Evolutionary conservation across 2,797 vertebrate genomes (phyloP), one percentile per base, ranked within the genome.

Genomic region (Rhinophrynus dorsalis): DNA sequence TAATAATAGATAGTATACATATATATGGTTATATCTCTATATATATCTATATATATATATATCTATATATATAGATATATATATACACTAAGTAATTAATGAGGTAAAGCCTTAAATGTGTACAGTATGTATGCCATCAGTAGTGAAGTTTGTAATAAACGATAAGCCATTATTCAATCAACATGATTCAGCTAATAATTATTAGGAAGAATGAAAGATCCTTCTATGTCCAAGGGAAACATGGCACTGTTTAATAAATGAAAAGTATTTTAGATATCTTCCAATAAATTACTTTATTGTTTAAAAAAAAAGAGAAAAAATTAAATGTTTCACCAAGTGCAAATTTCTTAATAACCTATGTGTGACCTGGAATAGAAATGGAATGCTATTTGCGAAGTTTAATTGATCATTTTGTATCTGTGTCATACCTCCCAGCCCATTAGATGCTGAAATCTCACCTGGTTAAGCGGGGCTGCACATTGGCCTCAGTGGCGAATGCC

Each of bases 351-450:
- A 80, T 85, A 87, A 82, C 71, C 75, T 76, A 74, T 74, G 50
- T 67, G 76, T 83, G 81, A 80, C 74, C 85, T 86, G 81, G 82
- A 81, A 82, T 84, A 75, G 76, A 82, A 84, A 82, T 85, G 81
- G 85, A 89, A 82, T 80, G 80, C 83, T 88, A 89, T 89, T 85
- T 85, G 81, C 77, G 81, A 84, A 75, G 83, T 89, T 90, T 92
- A 92, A 92, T 92, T 91, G 87, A 84, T 86, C 86, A 83, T 81
- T 89, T 88, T 89, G 88, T 83, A 88, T 85, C 88, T 86, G 74
- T 75, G 84, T 90, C 77, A 86, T 83, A 88, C 84, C 81, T 86
- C 84, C 85, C 84, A 83, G 82, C 83, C 88, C 87, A 89, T 90
- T 89, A 90, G 83, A 82, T 81, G 86, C 85, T 83, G 87, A 89